These are phyloP conservation scores for Pyrocoelia pectoralis DNA, from an alignment of 2,888 invertebrate genomes.

Conservation along the genomic window DNA sequence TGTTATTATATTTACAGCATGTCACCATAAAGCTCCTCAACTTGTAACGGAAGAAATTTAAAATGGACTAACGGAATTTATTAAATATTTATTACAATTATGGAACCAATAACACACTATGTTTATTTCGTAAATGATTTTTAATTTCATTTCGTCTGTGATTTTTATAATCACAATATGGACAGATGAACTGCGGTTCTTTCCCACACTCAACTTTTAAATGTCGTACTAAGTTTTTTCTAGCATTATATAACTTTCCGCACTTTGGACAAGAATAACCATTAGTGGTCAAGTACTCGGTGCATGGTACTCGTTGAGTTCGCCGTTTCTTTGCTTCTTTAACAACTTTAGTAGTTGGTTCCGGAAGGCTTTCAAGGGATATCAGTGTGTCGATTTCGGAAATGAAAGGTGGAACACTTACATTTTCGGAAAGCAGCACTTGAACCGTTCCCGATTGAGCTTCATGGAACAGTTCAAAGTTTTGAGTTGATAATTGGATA, in stretches of 20 bases:
- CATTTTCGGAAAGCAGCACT: slow-evolving; percentile 40
- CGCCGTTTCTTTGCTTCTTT: slow-evolving; percentile 40
- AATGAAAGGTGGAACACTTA: slow-evolving; percentile 26
- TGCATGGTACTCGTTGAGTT: slow-evolving; percentile 55
- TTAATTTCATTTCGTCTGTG: slow-evolving; percentile 78
- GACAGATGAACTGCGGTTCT: slow-evolving; percentile 49
- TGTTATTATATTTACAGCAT: not conserved
- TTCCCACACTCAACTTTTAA: slow-evolving; percentile 60
- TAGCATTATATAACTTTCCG: slow-evolving; percentile 52
- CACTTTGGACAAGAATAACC: slow-evolving; percentile 52
- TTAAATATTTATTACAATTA: not conserved
- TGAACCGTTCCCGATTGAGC: slow-evolving; percentile 51
- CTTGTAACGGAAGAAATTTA: not conserved
- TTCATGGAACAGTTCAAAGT: slow-evolving; percentile 27
- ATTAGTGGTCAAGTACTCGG: slow-evolving; percentile 63
- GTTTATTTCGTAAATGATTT: slow-evolving; percentile 74
- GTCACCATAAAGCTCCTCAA: not conserved
- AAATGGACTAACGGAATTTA: not conserved
- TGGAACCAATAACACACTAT: slow-evolving; percentile 45
- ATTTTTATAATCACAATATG: slow-evolving; percentile 60
- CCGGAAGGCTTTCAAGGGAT: slow-evolving; percentile 34
- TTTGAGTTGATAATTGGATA: slow-evolving; percentile 20
- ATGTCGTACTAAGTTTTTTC: slow-evolving; percentile 55
- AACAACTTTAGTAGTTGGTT: slow-evolving; percentile 24
- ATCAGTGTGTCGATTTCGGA: slow-evolving; percentile 39